Evolutionary conservation across 2,888 invertebrate genomes (phyloP), one percentile per base, ranked within the genome.

Genomic region (Dolichomitus sp.): DNA sequence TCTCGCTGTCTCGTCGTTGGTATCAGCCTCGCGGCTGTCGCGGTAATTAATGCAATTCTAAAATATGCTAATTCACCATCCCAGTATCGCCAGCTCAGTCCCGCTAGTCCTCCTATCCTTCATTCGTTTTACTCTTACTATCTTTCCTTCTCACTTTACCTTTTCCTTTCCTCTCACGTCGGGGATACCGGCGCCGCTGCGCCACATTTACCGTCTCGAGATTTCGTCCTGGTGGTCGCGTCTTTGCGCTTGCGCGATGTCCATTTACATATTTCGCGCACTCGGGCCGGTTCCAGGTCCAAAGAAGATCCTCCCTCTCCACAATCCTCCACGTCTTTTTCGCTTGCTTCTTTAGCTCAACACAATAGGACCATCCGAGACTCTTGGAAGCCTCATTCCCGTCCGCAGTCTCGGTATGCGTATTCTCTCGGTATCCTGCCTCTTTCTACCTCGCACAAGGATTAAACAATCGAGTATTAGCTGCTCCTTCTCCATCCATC

Each of bases 21-120:
- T 83, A 80, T 83, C 83, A 80, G 76, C 45, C 76, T 80, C 81
- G 40, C 68, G 82, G 61, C 81, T 79, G 80, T 80, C 80, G 69
- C 84, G 81, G 86, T 90, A 90, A 90, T 90, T 90, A 90, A 90
- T 90, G 90, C 88, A 88, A 90, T 90, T 89, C 88, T 87, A 87
- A 89, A 88, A 90, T 90, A 90, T 90, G 90, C 89, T 89, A 90
- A 90, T 90, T 87, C 88, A 84, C 80, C 73, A 84, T 87, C 83
- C 73, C 73, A 42, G 80, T 77, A 80, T 77, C 72, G 76, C 63
- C 85, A 75, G 78, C 82, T 72, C 76, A 57, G 68, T 61, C 65
- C 79, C 54, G 66, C 73, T 72, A 72, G 61, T 59, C 23, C 69
- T 76, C 50, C 52, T 54, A 57, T 40, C 59, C 14, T 23, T 57